Conservation (phyloP, 2,113 vertebrate genomes). For the Cairina moschata region DNA sequence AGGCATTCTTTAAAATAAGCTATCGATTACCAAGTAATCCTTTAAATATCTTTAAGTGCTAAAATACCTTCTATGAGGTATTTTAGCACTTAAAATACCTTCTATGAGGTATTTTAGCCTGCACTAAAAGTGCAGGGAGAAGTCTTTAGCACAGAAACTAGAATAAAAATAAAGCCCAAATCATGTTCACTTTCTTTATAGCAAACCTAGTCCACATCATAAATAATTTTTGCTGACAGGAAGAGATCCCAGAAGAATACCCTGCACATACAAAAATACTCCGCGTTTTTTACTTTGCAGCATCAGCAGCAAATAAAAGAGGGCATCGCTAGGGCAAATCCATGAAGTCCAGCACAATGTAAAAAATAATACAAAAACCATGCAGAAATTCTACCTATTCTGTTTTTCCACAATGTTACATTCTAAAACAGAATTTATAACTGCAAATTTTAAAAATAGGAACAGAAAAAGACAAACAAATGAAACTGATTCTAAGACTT, state of each 20-base stretch:
- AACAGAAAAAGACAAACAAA: neutral
- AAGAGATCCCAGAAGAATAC: neutral
- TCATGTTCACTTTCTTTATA: neutral
- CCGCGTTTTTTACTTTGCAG: neutral
- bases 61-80: neutral
- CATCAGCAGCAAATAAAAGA: neutral
- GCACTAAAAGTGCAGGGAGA: neutral
- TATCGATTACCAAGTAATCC: neutral
- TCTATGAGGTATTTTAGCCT: neutral
- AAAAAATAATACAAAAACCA: neutral
- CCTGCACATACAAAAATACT: neutral
- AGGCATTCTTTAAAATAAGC: too few species aligned
- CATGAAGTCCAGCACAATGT: neutral
- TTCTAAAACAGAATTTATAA: neutral
- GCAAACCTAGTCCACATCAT: neutral
- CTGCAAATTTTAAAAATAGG: neutral
- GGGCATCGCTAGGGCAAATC: neutral
- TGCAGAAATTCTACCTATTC: neutral
- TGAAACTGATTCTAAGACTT: neutral
- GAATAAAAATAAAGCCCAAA: neutral
- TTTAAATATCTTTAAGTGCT: neutral
- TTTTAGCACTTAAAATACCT: neutral
- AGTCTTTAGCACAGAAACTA: neutral
- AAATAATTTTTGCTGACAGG: neutral
- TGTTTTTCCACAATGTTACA: neutral